Percentiles rank a stretch among this genome's conserved stretches.
Evolutionary conservation across 2,888 invertebrate genomes (phyloP).

Genomic region (Nebria brevicollis): DNA sequence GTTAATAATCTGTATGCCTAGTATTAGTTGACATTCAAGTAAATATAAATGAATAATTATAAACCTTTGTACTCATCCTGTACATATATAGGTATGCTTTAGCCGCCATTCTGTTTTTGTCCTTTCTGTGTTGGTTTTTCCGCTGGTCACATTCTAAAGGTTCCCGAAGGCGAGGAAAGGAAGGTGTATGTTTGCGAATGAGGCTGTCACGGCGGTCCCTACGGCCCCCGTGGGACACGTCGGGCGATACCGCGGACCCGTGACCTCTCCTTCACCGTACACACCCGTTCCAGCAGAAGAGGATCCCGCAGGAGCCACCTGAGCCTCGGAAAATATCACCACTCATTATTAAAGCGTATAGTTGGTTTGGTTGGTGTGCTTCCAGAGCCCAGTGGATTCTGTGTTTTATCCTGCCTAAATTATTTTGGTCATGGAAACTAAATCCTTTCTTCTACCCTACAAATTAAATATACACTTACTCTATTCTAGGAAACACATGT

Average conservation of each 20-base stretch:
- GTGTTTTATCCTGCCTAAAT: neutral
- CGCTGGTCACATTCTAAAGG: conserved; percentile 56
- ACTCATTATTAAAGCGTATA: conserved; percentile 39
- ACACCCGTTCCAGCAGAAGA: conserved; percentile 52
- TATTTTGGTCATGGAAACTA: neutral
- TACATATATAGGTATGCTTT: no score
- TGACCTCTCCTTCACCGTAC: conserved; percentile 51
- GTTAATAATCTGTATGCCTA: no score
- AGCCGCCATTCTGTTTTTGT: no score
- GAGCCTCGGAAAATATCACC: conserved; percentile 52
- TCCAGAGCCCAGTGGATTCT: neutral
- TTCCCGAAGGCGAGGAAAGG: conserved; percentile 55
- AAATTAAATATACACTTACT: neutral
- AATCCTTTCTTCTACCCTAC: neutral
- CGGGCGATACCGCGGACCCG: conserved; percentile 53
- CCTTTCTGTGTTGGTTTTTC: neutral
- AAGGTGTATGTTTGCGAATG: conserved; percentile 60
- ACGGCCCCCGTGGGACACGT: conserved; percentile 57
- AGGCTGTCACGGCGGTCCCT: conserved; percentile 59
- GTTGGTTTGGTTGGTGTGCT: neutral
- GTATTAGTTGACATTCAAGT: no score
- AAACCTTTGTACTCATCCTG: no score
- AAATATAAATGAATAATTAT: no score
- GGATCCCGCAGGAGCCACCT: conserved; percentile 56
- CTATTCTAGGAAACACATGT: no score